Percentiles rank a stretch among this genome's conserved stretches.
Conservation (phyloP, 2,113 vertebrate genomes). For the Nerophis lumbriciformis region DNA sequence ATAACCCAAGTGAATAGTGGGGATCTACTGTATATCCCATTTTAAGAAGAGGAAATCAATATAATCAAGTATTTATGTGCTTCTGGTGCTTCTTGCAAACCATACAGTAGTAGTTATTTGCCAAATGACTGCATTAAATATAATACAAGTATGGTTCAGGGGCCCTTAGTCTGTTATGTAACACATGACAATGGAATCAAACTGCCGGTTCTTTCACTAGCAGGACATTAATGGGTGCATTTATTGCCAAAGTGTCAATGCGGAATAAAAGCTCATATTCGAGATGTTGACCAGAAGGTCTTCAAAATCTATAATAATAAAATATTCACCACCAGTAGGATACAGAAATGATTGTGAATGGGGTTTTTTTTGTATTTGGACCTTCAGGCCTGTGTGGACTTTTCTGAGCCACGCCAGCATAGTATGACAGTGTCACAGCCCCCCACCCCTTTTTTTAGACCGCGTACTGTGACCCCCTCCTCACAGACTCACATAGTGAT, state of each 20-base stretch:
- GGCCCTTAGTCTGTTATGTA: too few species aligned
- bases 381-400: slow-evolving; percentile 35
- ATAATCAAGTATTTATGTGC: slow-evolving; percentile 26
- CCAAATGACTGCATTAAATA: not conserved
- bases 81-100: not conserved
- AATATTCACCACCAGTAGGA: not conserved
- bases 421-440: slow-evolving; percentile 25
- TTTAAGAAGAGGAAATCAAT: slow-evolving; percentile 12
- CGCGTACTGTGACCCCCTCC: slow-evolving; percentile 6
- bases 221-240: too few species aligned
- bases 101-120: too few species aligned
- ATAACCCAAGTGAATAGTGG: too few species aligned
- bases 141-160: too few species aligned
- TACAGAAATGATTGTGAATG: not conserved
- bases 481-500: slow-evolving; percentile 26
- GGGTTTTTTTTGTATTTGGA: slow-evolving; percentile 35
- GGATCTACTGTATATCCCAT: not conserved
- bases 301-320: not conserved
- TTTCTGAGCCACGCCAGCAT: slow-evolving; percentile 42
- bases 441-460: slow-evolving; percentile 45
- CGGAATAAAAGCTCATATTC: not conserved
- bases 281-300: not conserved
- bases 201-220: too few species aligned
- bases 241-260: too few species aligned
- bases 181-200: too few species aligned